Evolutionary conservation across 2,888 invertebrate species (phyloP).

Genomic region (Eupithecia tripunctaria): DNA sequence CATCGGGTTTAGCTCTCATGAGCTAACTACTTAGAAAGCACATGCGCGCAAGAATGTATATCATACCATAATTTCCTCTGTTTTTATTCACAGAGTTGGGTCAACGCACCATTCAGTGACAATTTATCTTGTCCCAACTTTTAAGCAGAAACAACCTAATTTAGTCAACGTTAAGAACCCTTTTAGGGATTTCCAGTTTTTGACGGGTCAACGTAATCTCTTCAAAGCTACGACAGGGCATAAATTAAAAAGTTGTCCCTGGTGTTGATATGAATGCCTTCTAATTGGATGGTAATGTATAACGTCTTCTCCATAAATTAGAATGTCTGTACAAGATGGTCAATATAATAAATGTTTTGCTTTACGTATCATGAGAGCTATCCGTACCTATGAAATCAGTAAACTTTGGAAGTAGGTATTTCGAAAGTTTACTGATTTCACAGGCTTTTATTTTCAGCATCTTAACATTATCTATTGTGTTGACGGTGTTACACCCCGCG

Average conservation of each 20-base stretch:
- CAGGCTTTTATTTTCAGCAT: slow-evolving; percentile 2
- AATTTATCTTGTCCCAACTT: slow-evolving; percentile 4
- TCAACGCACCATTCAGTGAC: slow-evolving; percentile 9
- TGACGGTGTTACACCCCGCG: too few species aligned
- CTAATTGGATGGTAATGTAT: slow-evolving; percentile 31
- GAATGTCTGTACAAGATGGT: slow-evolving; percentile 9
- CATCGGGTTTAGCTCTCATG: not conserved
- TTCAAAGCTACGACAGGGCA: slow-evolving; percentile 19
- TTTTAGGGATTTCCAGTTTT: slow-evolving; percentile 28
- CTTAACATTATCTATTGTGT: not conserved
- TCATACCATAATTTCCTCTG: not conserved
- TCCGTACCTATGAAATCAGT: not conserved
- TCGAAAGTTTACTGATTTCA: too few species aligned
- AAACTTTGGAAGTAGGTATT: not conserved
- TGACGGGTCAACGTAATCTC: slow-evolving; percentile 19
- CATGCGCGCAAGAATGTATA: not conserved
- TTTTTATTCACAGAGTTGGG: slow-evolving; percentile 6
- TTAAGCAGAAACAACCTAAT: slow-evolving; percentile 18
- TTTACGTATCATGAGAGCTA: not conserved
- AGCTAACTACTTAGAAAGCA: not conserved
- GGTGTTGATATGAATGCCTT: slow-evolving; percentile 24
- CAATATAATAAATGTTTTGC: not conserved
- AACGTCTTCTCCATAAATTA: slow-evolving; percentile 24
- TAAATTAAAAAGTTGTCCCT: slow-evolving; percentile 30
- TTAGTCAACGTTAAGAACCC: slow-evolving; percentile 32